Evolutionary conservation across 2,888 invertebrate species (phyloP).

Genomic region (Lasioglossum leucozonium): DNA sequence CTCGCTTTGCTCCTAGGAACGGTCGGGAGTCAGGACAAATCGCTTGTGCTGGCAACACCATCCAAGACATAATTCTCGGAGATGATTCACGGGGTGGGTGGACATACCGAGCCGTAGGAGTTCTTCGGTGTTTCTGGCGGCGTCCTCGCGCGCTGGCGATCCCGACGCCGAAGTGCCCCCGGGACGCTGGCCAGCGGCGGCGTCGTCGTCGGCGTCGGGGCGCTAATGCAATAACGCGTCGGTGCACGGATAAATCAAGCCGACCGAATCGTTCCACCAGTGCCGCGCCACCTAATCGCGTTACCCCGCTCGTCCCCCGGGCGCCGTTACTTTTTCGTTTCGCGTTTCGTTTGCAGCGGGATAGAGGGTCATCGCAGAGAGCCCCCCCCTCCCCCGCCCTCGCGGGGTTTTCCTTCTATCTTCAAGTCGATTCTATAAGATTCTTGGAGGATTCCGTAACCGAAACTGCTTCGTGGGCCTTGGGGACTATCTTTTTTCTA

Average conservation of each 20-base stretch:
- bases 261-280: conserved; percentile 73
- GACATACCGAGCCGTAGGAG: conserved; percentile 57
- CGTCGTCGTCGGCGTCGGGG: conserved; percentile 69
- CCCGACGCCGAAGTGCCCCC: conserved; percentile 50
- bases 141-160: conserved; percentile 41
- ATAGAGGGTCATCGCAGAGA: background rate
- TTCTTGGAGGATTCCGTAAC: background rate
- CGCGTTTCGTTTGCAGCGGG: background rate
- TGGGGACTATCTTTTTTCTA: too few species aligned
- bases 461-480: too few species aligned
- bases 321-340: conserved; percentile 75
- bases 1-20: background rate
- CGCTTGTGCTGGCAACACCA: conserved; percentile 56
- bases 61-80: conserved; percentile 74
- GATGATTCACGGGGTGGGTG: conserved; percentile 76
- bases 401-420: background rate
- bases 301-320: conserved; percentile 79
- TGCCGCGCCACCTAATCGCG: conserved; percentile 78
- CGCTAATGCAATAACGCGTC: conserved; percentile 83
- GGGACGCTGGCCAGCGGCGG: conserved; percentile 60
- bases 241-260: conserved; percentile 82
- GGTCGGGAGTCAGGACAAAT: conserved; percentile 47
- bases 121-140: conserved; percentile 24
- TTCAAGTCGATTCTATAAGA: background rate
- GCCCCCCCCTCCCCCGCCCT: too few species aligned